Evolutionary conservation across 2,888 invertebrate genomes (phyloP), one percentile per base, ranked within the genome.

Genomic region (Cantharis nigra): DNA sequence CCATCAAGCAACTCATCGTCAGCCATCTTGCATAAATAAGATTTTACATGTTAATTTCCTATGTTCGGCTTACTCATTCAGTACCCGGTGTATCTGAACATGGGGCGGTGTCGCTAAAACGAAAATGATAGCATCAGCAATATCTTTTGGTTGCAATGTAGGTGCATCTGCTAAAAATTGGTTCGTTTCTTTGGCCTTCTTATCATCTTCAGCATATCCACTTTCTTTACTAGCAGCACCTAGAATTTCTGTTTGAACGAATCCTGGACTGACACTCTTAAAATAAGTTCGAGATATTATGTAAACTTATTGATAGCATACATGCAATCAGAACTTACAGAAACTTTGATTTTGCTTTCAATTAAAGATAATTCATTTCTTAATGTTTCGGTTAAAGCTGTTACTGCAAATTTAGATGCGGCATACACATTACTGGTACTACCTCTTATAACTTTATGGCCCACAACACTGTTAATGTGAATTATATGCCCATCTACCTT

Each of bases 191-290:
- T n/a, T 20, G 64, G 30, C 16, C 67, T 62, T 1, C 76, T 49
- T 18, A 13, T 33, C 69, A 18, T 67, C 75, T 18, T 67, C 23
- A 3, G 13, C 20, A 9, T 9, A 23, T 23, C 65, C 65, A 26
- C 23, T 23, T 0, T 2, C 3, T n/a, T n/a, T 23, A 2, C n/a
- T 14, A 3, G 65, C 9, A n/a, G 3, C 26, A 26, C 20, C n/a
- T 4, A 70, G 13, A 63, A 84, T 79, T 72, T 83, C 83, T 9
- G 84, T 83, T 18, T 73, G 74, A 13, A 83, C 83, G 3, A 77
- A 26, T 13, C 84, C 84, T 9, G 85, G 85, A 77, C 84, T 85
- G 49, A 85, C 79, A 70, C 84, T 84, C 85, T 85, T 72, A 82
- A 82, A 67, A 26, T 11, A 26, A 23, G 13, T 9, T 26, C n/a